phyloP scores from a whole-genome alignment of 2,797 vertebrate species.

The Sebastes cheni region DNA sequence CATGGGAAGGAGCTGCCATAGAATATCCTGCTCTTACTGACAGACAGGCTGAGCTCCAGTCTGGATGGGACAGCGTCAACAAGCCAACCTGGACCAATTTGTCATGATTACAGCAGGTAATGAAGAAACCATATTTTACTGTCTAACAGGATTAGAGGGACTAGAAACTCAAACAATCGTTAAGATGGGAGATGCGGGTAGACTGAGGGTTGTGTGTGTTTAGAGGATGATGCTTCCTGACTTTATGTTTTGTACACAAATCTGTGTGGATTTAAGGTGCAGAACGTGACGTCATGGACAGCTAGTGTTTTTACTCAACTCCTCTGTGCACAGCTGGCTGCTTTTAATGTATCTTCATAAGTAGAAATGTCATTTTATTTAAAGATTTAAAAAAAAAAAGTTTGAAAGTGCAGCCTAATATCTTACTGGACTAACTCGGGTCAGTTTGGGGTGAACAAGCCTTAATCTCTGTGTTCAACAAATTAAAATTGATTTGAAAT shows the following conservation, averaged over 20 bases:
- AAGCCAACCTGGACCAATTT: conserved; percentile 35
- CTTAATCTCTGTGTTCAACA: conserved; percentile 8
- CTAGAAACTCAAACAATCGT: conserved; percentile 42
- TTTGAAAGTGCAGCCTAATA: background rate
- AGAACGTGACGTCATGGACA: background rate
- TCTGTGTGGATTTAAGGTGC: background rate
- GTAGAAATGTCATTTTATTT: background rate
- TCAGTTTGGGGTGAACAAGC: background rate
- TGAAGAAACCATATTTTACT: conserved; percentile 16
- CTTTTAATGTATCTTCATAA: background rate
- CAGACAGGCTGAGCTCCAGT: background rate
- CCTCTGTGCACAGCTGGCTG: background rate
- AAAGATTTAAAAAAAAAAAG: no score
- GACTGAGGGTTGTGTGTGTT: background rate
- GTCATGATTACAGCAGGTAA: conserved; percentile 75
- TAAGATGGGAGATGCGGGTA: background rate
- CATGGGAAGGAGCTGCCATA: conserved; percentile 32
- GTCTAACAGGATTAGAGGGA: conserved; percentile 22
- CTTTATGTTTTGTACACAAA: background rate
- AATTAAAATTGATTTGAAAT: conserved; percentile 6
- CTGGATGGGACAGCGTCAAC: conserved; percentile 46
- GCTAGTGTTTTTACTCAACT: background rate
- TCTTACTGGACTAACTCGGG: background rate
- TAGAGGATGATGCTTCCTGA: background rate
- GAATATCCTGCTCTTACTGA: conserved; percentile 17